These are phyloP conservation scores for Peromyscus aztecus DNA, from an alignment of 2,797 vertebrate genomes.

Conservation along the genomic window DNA sequence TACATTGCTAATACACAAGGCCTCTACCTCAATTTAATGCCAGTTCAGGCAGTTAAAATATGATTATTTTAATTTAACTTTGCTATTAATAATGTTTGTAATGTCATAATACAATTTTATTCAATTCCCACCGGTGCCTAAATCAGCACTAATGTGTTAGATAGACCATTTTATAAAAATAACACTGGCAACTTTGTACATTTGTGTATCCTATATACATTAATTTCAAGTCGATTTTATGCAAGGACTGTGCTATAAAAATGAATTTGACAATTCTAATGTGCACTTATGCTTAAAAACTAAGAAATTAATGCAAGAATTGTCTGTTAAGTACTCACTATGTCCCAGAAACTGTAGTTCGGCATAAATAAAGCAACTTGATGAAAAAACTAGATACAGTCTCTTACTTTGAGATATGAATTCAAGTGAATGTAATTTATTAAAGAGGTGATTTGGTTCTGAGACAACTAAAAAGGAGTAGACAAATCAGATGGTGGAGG, in stretches of 20 bases:
- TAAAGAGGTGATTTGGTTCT: background rate
- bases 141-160: slow-evolving; percentile 57
- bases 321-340: slow-evolving; percentile 11
- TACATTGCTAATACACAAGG: background rate
- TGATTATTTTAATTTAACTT: slow-evolving; percentile 36
- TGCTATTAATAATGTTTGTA: slow-evolving; percentile 42
- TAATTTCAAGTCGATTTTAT: slow-evolving; percentile 18
- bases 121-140: background rate
- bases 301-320: background rate
- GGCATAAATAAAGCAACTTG: background rate
- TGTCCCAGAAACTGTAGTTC: background rate
- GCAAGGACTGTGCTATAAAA: background rate
- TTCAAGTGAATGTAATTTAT: slow-evolving; percentile 21
- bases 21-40: slow-evolving; percentile 51
- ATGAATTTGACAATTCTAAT: slow-evolving; percentile 55
- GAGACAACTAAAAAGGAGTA: background rate
- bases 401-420: slow-evolving; percentile 11
- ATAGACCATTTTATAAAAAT: slow-evolving; percentile 24
- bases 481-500: background rate
- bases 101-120: slow-evolving; percentile 23
- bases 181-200: slow-evolving; percentile 14
- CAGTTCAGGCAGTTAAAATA: background rate
- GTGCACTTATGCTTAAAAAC: slow-evolving; percentile 17
- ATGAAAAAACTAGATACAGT: background rate
- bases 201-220: slow-evolving; percentile 39